These are phyloP conservation scores for Leptogaster cylindrica DNA, from an alignment of 2,888 invertebrate species.

Conservation along the genomic window DNA sequence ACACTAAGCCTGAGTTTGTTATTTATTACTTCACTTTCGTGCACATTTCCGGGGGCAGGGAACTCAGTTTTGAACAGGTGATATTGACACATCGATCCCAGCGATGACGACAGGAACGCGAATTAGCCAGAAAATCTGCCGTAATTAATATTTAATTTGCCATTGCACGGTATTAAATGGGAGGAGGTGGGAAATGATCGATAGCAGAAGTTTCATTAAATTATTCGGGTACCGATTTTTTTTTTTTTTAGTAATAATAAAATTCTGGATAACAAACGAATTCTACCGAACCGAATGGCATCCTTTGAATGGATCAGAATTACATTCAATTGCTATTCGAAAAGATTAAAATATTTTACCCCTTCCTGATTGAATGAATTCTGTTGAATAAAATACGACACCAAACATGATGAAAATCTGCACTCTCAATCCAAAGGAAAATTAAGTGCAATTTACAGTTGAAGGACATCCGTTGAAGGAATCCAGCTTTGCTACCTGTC, in stretches of 20 bases:
- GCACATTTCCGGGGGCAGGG: background rate
- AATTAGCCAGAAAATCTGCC: background rate
- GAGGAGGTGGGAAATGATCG: background rate
- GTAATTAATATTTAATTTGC: constrained; percentile 1
- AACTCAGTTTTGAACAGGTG: constrained; percentile 16
- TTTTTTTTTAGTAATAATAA: too few species aligned
- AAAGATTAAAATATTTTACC: too few species aligned
- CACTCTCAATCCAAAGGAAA: constrained; percentile 11
- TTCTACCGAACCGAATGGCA: too few species aligned
- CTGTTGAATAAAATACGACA: too few species aligned
- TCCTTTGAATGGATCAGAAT: too few species aligned
- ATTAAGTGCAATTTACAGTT: constrained; percentile 17
- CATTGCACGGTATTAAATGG: background rate
- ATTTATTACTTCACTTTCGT: constrained; percentile 17
- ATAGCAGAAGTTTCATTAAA: too few species aligned
- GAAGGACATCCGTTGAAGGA: too few species aligned
- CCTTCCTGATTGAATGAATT: constrained; percentile 23
- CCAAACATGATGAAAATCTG: constrained; percentile 8
- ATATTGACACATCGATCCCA: background rate
- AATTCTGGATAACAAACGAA: too few species aligned
- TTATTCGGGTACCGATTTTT: too few species aligned
- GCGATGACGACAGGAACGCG: background rate
- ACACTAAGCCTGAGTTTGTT: background rate
- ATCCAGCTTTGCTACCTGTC: too few species aligned
- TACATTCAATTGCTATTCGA: too few species aligned